phyloP scores from a whole-genome alignment of 2,113 vertebrate species.

The Pelmatolapia mariae region DNA sequence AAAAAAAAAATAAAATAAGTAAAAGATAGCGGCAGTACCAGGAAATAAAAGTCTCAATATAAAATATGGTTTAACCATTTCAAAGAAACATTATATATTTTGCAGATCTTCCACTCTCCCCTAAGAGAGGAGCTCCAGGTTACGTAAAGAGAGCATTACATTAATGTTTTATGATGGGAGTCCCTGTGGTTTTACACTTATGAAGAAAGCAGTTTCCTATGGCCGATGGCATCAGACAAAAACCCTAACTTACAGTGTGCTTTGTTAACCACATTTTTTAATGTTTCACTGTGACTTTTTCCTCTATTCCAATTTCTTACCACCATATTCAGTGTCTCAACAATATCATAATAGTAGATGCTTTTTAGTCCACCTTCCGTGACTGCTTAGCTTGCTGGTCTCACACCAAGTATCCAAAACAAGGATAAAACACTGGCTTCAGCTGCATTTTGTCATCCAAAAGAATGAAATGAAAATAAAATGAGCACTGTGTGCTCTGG shows the following conservation, averaged over 20 bases:
- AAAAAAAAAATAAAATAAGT: neutral
- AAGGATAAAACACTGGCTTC: neutral
- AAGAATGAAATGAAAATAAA: neutral
- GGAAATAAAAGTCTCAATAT: neutral
- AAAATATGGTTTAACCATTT: neutral
- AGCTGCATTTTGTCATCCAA: neutral
- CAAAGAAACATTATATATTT: neutral
- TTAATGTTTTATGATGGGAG: neutral
- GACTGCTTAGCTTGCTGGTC: neutral
- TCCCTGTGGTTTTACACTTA: neutral
- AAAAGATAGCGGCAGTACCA: neutral
- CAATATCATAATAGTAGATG: neutral
- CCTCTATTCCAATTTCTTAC: neutral
- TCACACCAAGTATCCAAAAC: neutral
- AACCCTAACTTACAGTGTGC: neutral
- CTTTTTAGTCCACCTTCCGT: neutral
- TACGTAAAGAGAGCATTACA: neutral
- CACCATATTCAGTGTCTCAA: neutral
- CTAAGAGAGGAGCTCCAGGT: neutral
- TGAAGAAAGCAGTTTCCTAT: neutral
- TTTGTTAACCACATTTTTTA: neutral
- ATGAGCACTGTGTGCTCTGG: neutral
- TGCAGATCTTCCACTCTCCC: neutral
- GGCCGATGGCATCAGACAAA: neutral
- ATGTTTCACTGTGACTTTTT: neutral